Evolutionary conservation across 1,140 invertebrate genomes (phyloP).

Genomic region (Metopolophium dirhodum): DNA sequence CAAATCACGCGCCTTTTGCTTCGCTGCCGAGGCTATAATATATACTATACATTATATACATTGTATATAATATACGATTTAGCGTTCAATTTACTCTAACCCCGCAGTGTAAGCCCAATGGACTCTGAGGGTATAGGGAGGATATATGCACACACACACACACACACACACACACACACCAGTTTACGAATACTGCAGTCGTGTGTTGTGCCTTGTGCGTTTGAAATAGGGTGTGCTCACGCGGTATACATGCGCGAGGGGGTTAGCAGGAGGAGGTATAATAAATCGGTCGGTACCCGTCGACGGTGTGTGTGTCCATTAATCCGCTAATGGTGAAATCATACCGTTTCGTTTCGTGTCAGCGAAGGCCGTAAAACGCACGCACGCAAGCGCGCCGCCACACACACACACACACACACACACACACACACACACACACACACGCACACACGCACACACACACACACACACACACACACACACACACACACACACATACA

Average conservation of each 20-base stretch:
- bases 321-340: conserved; percentile 56
- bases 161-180: not conserved
- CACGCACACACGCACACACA: not conserved
- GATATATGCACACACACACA: not conserved
- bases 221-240: not conserved
- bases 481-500: not conserved
- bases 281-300: conserved; percentile 41
- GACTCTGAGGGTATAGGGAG: not conserved
- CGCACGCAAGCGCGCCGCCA: not conserved
- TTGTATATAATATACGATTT: conserved; percentile 31
- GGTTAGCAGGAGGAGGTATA: conserved; percentile 23
- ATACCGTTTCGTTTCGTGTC: conserved; percentile 49
- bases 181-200: not conserved
- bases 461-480: not conserved
- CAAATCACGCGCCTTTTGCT: not conserved
- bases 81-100: conserved; percentile 46
- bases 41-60: not conserved
- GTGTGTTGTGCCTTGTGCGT: not conserved
- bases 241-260: not conserved
- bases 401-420: not conserved
- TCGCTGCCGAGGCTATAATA: not conserved
- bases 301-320: conserved; percentile 30
- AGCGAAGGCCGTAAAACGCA: not conserved
- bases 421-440: not conserved
- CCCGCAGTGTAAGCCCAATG: not conserved